phyloP scores from a whole-genome alignment of 2,113 vertebrate genomes.

The Lagenorhynchus albirostris region DNA sequence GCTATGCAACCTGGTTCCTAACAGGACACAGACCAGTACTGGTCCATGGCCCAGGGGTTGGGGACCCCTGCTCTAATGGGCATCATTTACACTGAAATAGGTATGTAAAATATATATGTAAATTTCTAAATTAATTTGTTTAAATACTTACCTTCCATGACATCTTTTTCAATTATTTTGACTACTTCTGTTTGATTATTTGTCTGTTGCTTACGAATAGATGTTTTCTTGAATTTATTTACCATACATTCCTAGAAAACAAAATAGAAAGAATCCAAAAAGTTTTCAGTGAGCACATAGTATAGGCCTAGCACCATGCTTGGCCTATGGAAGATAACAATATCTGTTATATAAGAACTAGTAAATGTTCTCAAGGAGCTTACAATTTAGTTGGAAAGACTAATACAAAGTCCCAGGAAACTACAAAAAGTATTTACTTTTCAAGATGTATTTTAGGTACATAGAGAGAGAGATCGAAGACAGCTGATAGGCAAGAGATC shows the following conservation, averaged over 20 bases:
- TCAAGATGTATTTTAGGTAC: conserved; percentile 11
- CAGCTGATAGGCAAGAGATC: not conserved
- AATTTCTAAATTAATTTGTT: conserved; percentile 26
- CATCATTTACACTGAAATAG: not conserved
- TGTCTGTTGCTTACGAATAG: conserved; percentile 86
- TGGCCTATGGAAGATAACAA: not conserved
- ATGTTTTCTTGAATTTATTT: conserved; percentile 91
- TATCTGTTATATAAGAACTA: not conserved
- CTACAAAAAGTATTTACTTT: not conserved
- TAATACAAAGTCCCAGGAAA: conserved; percentile 13
- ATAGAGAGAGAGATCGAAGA: not conserved
- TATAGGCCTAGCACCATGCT: not conserved
- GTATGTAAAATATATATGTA: not conserved
- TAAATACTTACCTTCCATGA: conserved; percentile 84
- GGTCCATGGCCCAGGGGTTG: no score
- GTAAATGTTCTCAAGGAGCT: not conserved
- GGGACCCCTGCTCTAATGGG: not conserved
- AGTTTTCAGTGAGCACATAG: not conserved
- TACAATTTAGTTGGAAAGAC: not conserved
- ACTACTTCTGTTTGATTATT: conserved; percentile 82
- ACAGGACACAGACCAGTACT: no score
- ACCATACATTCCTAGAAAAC: conserved; percentile 89
- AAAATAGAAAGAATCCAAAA: not conserved
- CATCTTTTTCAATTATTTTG: conserved; percentile 84
- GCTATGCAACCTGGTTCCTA: no score